Evolutionary conservation across 2,888 invertebrate genomes (phyloP).

Genomic region (Drosophila greeni): DNA sequence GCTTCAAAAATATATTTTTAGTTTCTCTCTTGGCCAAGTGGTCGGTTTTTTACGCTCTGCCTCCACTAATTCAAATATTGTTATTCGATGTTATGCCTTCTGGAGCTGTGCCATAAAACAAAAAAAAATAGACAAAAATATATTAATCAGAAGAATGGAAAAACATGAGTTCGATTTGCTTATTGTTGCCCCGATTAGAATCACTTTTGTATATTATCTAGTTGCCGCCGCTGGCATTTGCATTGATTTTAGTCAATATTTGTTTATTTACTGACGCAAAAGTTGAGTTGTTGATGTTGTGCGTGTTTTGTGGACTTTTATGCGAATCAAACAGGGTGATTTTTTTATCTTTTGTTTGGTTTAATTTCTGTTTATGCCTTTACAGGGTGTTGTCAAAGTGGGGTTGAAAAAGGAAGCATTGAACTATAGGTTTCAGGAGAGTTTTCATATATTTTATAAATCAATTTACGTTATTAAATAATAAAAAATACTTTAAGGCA

Average conservation of each 20-base stretch:
- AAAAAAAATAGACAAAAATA: conserved; percentile 40
- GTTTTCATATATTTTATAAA: too few species aligned
- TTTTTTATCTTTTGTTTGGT: background rate
- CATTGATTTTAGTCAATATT: conserved; percentile 68
- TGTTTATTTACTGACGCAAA: conserved; percentile 66
- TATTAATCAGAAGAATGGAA: conserved; percentile 22
- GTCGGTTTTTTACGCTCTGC: conserved; percentile 44
- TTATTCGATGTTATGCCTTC: conserved; percentile 48
- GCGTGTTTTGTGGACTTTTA: conserved; percentile 36
- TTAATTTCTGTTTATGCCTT: background rate
- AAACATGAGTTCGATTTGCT: conserved; percentile 28
- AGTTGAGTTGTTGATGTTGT: conserved; percentile 47
- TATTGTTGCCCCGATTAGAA: conserved; percentile 34
- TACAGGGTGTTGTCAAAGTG: background rate
- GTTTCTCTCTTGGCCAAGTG: conserved; percentile 57
- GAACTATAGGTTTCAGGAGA: background rate
- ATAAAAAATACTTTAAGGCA: too few species aligned
- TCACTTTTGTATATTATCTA: conserved; percentile 42
- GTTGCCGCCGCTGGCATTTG: conserved; percentile 46
- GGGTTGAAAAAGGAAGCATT: too few species aligned
- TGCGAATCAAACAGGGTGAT: conserved; percentile 40
- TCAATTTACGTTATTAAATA: too few species aligned
- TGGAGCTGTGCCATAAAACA: conserved; percentile 38
- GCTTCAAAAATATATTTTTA: conserved; percentile 63
- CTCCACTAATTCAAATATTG: conserved; percentile 54